Conservation (phyloP, 2,888 invertebrate species). For the Syrphus vitripennis region DNA sequence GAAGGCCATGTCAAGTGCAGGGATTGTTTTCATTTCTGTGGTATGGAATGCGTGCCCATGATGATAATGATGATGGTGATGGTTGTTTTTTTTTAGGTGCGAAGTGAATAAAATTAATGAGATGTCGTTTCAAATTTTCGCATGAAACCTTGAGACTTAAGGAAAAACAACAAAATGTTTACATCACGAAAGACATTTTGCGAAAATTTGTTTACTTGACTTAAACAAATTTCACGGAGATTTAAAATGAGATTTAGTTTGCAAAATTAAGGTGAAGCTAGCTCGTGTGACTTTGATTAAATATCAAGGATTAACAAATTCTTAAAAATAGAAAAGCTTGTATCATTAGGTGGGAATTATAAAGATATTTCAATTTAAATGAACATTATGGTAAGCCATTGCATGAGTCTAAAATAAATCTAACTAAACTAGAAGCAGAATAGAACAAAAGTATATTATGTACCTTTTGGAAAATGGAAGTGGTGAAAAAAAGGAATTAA, state of each 20-base stretch:
- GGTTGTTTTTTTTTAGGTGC: constrained; percentile 47
- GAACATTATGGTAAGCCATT: neutral
- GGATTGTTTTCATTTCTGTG: constrained; percentile 25
- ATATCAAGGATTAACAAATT: neutral
- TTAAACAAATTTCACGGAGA: constrained; percentile 1
- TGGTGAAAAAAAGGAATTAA: too few relatives aligned
- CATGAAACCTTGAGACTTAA: neutral
- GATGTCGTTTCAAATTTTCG: constrained; percentile 35
- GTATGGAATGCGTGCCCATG: constrained; percentile 41
- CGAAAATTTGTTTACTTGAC: constrained; percentile 7
- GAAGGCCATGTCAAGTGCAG: constrained; percentile 53
- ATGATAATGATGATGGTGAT: constrained; percentile 16
- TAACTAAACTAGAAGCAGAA: neutral
- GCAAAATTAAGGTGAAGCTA: neutral
- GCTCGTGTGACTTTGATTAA: constrained; percentile 6
- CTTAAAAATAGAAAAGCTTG: neutral
- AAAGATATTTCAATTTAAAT: neutral
- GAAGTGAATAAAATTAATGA: constrained; percentile 60
- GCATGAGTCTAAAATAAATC: too few relatives aligned
- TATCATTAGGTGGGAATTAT: neutral
- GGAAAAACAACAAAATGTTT: neutral
- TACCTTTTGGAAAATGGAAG: too few relatives aligned
- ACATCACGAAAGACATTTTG: neutral
- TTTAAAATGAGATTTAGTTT: neutral
- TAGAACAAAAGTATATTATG: too few relatives aligned